Percentiles rank a stretch among this genome's conserved stretches.
These are phyloP conservation scores for Motacilla alba DNA, from an alignment of 2,113 vertebrate species.

Conservation along the genomic window DNA sequence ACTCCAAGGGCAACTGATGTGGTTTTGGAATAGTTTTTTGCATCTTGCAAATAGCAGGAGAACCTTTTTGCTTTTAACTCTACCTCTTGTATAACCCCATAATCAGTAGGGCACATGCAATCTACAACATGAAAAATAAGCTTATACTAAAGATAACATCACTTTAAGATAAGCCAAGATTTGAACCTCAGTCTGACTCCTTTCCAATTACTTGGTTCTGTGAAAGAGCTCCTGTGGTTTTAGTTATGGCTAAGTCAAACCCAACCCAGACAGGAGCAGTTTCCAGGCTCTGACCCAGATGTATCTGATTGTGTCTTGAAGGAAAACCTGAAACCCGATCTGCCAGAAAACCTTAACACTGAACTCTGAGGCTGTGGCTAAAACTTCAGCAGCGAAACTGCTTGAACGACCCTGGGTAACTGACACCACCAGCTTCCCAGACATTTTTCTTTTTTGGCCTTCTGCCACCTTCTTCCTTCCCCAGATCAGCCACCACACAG, in stretches of 20 bases:
- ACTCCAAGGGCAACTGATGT: not conserved
- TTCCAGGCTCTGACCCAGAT: slow-evolving; percentile 3
- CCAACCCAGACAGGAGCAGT: not conserved
- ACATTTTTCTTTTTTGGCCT: not conserved
- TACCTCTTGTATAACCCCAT: not conserved
- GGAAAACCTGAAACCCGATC: not conserved
- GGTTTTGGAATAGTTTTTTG: not conserved
- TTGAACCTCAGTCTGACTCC: not conserved
- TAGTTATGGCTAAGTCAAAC: not conserved
- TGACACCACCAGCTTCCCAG: not conserved
- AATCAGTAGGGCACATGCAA: not conserved
- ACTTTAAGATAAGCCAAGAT: not conserved
- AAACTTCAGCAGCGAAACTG: not conserved
- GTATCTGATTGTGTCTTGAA: not conserved
- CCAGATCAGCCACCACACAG: not conserved
- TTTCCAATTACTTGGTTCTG: not conserved
- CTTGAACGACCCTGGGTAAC: not conserved
- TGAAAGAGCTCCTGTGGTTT: not conserved
- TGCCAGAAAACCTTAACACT: not conserved
- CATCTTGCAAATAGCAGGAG: not conserved
- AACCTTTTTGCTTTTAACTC: not conserved
- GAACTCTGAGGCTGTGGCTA: not conserved
- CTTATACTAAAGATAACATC: not conserved
- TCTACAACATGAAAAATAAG: not conserved
- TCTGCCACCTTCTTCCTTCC: not conserved